Evolutionary conservation across 2,113 vertebrate genomes (phyloP).

Genomic region (Bos javanicus): DNA sequence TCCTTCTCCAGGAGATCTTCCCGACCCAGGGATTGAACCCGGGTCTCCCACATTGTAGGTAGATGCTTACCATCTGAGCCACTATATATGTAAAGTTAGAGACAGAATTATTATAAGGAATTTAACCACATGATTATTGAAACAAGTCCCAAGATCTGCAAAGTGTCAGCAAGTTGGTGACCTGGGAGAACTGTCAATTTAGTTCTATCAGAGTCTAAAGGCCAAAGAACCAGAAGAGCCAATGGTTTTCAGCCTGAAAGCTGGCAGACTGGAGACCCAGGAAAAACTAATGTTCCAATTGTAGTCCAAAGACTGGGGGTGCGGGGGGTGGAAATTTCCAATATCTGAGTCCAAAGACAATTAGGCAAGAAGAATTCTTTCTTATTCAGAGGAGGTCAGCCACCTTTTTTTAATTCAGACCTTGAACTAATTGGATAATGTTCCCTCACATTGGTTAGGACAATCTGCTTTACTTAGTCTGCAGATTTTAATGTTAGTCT

Average conservation of each 20-base stretch:
- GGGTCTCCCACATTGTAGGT: fast-evolving
- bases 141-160: neutral
- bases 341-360: neutral
- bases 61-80: neutral
- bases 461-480: neutral
- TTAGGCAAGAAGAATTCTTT: neutral
- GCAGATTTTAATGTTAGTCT: neutral
- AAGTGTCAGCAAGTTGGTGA: neutral
- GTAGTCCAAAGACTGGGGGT: neutral
- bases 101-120: neutral
- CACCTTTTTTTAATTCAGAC: neutral
- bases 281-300: neutral
- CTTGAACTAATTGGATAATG: neutral
- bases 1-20: neutral
- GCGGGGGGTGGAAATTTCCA: neutral
- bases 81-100: neutral
- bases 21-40: neutral
- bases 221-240: neutral
- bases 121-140: neutral
- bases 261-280: neutral
- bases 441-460: neutral
- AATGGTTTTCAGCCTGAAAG: neutral
- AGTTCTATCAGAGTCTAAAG: neutral
- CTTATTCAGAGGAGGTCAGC: neutral
- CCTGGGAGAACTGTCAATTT: neutral